Evolutionary conservation across 2,888 invertebrate species (phyloP).

Genomic region (Folsomia manolachei): DNA sequence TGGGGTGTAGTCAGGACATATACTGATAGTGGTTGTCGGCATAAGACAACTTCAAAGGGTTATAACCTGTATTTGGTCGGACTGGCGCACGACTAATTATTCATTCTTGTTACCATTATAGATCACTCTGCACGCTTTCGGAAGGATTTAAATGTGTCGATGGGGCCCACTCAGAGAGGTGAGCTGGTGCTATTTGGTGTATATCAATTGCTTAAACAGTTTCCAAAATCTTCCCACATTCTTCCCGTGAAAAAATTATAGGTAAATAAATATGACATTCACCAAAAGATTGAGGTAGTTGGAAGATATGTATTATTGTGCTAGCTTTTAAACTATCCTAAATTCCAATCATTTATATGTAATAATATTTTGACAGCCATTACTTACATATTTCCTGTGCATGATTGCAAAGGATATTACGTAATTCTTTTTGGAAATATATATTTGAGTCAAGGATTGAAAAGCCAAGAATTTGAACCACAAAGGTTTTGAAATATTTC

Average conservation of each 20-base stretch:
- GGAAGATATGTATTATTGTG: neutral
- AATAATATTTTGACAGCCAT: no score
- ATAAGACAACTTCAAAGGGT: conserved; percentile 5
- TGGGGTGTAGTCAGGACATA: neutral
- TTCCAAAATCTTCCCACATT: neutral
- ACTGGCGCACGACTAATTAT: conserved; percentile 15
- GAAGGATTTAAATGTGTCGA: neutral
- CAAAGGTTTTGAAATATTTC: no score
- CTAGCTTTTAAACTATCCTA: no score
- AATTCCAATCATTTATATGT: no score
- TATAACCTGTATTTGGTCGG: no score
- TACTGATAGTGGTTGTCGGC: neutral
- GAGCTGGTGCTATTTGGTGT: neutral
- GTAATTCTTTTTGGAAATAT: no score
- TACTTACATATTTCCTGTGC: no score
- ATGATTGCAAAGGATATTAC: no score
- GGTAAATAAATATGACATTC: neutral
- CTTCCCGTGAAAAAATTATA: neutral
- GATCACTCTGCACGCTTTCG: conserved; percentile 6
- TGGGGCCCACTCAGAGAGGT: neutral
- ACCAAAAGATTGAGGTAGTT: neutral
- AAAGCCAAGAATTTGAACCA: no score
- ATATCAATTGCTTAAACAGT: neutral
- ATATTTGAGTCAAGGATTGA: no score
- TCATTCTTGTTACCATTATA: conserved; percentile 17